Base-by-base conservation (phyloP, 2,888 invertebrate genomes). In the Diabrotica balteata region DNA sequence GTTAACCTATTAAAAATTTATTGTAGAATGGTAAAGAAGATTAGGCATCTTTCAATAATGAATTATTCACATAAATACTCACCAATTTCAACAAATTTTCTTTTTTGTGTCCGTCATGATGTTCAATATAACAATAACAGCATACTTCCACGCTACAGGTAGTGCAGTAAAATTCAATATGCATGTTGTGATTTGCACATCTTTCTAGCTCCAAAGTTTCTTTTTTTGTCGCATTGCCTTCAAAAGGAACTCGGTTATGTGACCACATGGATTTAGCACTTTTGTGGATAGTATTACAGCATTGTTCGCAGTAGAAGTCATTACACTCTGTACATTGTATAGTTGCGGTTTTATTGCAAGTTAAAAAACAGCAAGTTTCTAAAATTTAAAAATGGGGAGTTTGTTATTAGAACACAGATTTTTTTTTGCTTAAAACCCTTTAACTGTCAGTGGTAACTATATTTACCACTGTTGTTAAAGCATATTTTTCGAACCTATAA, bases 151-250 rank as follows among this genome's bases (percentile, higher is more conserved):
- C 58, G n/a, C 81, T 68, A 72, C 87, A 87, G 9, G 79, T 75
- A 4, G 74, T 76, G 69, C 87, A 87, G 66, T 78, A 80, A 73
- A 85, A 84, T 17, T 84, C 84, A 32, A 81, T 43, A 2, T 74
- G 63, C 63, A 79, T 74, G 2, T 73, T 53, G 74, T 86, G 86
- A 46, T 73, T 73, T 0, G 51, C 17, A 69, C 80, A 80, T 46
- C 69, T 72, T 32, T 75, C 74, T 57, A 80, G 68, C 8, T 71
- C 70, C 7, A 73, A 50, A 45, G 68, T 63, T 53, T 71, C 67
- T 46, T 64, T 64, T 6, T 57, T 43, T 49, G 68, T 69, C 32
- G 3, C 32, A 7, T 49, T 44, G 46, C 51, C 62, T 17, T 63
- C 64, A 22, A 73, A 59, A 22, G 61, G 64, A 63, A 65, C 53